These are phyloP conservation scores for Trematomus bernacchii DNA, from an alignment of 2,797 vertebrate genomes.

Conservation along the genomic window DNA sequence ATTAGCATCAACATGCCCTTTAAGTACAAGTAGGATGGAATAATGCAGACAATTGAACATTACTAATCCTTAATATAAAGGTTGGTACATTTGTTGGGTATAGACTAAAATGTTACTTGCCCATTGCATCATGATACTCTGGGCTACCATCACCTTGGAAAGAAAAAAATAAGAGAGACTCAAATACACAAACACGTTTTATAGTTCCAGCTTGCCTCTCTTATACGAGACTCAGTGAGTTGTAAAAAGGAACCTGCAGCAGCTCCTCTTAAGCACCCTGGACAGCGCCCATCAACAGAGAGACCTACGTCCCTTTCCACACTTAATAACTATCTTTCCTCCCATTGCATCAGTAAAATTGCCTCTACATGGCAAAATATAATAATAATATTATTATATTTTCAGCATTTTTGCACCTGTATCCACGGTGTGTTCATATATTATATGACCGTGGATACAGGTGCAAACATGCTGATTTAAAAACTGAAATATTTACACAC, in stretches of 20 bases:
- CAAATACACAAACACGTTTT: neutral
- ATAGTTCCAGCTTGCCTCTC: neutral
- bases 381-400: neutral
- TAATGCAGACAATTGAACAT: neutral
- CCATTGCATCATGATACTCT: neutral
- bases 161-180: neutral
- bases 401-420: too few relatives aligned
- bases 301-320: neutral
- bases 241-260: neutral
- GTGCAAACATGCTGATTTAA: neutral
- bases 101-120: neutral
- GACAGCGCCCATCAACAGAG: conserved; percentile 61
- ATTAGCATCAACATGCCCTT: too few relatives aligned
- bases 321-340: neutral
- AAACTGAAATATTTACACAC: neutral
- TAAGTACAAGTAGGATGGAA: neutral
- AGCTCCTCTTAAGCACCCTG: conserved; percentile 66
- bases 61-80: neutral
- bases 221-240: neutral
- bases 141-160: neutral
- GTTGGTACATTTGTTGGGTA: neutral
- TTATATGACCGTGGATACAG: too few relatives aligned
- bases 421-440: too few relatives aligned
- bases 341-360: neutral
- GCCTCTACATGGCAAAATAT: neutral